Evolutionary conservation across 2,113 vertebrate genomes (phyloP).

Genomic region (Xiphophorus maculatus): DNA sequence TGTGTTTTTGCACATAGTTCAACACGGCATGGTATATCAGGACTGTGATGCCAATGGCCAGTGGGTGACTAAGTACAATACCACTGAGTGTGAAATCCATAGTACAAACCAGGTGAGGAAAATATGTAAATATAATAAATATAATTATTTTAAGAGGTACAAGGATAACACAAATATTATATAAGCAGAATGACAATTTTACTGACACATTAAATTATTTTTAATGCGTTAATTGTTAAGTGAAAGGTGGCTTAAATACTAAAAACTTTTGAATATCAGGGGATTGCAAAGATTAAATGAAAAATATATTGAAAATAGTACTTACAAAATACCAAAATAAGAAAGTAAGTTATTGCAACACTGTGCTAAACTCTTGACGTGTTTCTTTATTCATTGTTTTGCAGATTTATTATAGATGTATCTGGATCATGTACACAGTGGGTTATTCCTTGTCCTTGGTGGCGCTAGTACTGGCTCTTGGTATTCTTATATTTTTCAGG

Average conservation of each 20-base stretch:
- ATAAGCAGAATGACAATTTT: neutral
- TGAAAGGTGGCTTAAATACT: neutral
- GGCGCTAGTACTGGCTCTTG: slow-evolving; percentile 88
- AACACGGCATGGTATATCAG: slow-evolving; percentile 85
- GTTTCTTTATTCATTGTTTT: slow-evolving; percentile 15
- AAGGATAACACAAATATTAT: neutral
- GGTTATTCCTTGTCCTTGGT: slow-evolving; percentile 94
- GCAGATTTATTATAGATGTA: slow-evolving; percentile 82
- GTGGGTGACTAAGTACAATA: slow-evolving; percentile 82
- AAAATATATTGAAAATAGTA: neutral
- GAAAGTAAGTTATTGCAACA: neutral
- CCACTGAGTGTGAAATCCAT: slow-evolving; percentile 84
- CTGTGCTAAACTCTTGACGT: neutral
- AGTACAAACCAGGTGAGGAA: slow-evolving; percentile 67
- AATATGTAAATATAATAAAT: neutral
- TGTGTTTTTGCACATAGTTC: slow-evolving; percentile 79
- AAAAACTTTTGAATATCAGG: neutral
- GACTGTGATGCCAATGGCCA: slow-evolving; percentile 87
- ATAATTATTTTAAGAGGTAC: neutral
- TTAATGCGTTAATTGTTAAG: neutral
- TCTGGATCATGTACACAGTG: slow-evolving; percentile 91
- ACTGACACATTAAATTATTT: neutral
- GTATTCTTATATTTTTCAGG: slow-evolving; percentile 92
- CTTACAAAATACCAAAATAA: neutral
- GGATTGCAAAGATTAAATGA: neutral